Evolutionary conservation across 2,113 vertebrate genomes (phyloP).

Genomic region (Diadophis punctatus): DNA sequence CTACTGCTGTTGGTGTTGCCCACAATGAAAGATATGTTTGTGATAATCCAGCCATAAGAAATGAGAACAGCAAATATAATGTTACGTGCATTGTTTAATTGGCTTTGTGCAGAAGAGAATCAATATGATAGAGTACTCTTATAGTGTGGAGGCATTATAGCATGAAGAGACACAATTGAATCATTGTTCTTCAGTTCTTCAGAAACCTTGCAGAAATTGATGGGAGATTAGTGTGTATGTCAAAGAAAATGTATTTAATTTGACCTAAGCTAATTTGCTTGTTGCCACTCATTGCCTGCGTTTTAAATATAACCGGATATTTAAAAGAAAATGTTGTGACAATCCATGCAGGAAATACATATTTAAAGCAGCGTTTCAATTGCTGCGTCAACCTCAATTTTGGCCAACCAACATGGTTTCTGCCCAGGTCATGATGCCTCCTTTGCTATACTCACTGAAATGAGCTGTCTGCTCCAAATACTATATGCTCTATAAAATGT

Average conservation of each 20-base stretch:
- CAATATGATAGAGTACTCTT: too few relatives aligned
- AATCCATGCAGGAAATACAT: background rate
- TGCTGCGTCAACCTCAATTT: background rate
- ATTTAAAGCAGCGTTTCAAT: background rate
- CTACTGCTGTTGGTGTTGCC: too few relatives aligned
- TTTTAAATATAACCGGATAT: background rate
- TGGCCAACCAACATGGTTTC: background rate
- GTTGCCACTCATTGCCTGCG: too few relatives aligned
- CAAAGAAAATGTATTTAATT: background rate
- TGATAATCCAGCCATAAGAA: background rate
- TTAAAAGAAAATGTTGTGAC: background rate
- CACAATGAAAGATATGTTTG: background rate
- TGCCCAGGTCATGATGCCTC: background rate
- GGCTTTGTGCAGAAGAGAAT: background rate
- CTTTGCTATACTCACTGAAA: background rate
- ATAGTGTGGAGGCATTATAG: background rate
- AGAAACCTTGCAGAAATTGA: background rate
- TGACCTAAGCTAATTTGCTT: background rate
- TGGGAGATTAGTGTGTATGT: background rate
- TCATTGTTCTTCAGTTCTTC: background rate
- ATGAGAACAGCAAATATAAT: background rate
- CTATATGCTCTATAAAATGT: background rate
- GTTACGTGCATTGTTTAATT: background rate
- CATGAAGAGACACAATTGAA: background rate
- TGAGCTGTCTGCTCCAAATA: background rate